These are phyloP conservation scores for Aurelia coerulea DNA, from an alignment of 30 jellyfish, hydroid and myxozoan genomes.

Conservation along the genomic window DNA sequence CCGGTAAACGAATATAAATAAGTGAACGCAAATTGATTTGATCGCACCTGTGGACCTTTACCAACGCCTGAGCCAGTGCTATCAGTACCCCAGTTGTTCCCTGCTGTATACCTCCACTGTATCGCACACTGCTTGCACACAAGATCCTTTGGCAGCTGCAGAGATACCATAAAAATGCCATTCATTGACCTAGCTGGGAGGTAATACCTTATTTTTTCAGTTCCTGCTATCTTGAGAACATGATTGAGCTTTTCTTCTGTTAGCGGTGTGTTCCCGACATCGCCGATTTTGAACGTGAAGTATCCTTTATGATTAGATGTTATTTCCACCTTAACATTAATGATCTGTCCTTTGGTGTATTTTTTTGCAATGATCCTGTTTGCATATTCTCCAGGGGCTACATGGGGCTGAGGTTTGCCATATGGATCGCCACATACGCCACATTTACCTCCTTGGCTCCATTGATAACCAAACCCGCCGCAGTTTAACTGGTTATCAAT, in stretches of 20 bases:
- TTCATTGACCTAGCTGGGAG: slow-evolving; percentile 20
- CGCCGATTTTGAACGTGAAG: slow-evolving; percentile 41
- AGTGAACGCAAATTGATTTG: background rate
- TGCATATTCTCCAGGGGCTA: slow-evolving; percentile 55
- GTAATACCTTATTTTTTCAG: slow-evolving; percentile 5
- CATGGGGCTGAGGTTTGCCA: slow-evolving; percentile 18
- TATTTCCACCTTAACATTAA: slow-evolving; percentile 40
- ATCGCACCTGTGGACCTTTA: slow-evolving; percentile 35
- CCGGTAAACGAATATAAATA: too few relatives aligned
- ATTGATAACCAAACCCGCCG: slow-evolving; percentile 62
- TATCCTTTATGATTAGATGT: slow-evolving; percentile 68
- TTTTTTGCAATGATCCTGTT: slow-evolving; percentile 39
- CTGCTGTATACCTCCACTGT: slow-evolving; percentile 60
- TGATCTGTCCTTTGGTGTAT: slow-evolving; percentile 47
- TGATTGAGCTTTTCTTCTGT: slow-evolving; percentile 46
- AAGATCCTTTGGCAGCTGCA: slow-evolving; percentile 32
- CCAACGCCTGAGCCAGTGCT: slow-evolving; percentile 49
- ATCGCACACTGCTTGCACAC: slow-evolving; percentile 56
- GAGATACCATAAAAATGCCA: slow-evolving; percentile 28
- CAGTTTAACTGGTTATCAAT: slow-evolving; percentile 66
- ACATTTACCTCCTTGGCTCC: slow-evolving; percentile 51
- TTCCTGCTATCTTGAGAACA: slow-evolving; percentile 24
- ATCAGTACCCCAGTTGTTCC: slow-evolving; percentile 70
- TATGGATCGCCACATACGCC: slow-evolving; percentile 78
- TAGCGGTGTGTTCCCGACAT: slow-evolving; percentile 20